Evolutionary conservation across 1,140 invertebrate species (phyloP).

Genomic region (Cotesia vestalis): DNA sequence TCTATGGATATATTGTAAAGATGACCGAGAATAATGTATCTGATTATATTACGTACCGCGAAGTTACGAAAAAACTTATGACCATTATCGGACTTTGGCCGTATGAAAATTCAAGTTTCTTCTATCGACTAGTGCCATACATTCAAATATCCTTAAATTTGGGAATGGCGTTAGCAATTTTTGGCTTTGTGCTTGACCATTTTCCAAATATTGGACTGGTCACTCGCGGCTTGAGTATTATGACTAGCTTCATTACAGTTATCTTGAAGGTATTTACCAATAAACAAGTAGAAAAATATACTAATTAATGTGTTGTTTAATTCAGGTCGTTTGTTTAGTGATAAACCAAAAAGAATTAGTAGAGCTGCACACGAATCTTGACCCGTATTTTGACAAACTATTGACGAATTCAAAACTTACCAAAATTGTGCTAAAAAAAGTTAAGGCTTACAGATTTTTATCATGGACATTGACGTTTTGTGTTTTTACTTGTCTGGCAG

Average conservation of each 20-base stretch:
- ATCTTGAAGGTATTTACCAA: not conserved
- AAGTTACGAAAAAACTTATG: constrained; percentile 4
- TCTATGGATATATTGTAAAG: not conserved
- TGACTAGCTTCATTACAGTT: not conserved
- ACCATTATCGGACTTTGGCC: constrained; percentile 4
- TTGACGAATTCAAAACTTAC: not conserved
- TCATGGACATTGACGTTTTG: not conserved
- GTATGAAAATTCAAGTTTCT: not conserved
- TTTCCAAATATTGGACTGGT: not conserved
- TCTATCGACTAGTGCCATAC: not conserved
- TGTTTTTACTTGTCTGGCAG: constrained; percentile 10
- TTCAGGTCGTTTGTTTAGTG: not conserved
- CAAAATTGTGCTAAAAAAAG: not conserved
- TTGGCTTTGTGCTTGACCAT: constrained; percentile 12
- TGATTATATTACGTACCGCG: constrained; percentile 3
- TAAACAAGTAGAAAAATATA: not conserved
- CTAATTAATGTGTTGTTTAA: not conserved
- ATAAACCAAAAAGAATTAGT: not conserved
- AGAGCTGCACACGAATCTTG: not conserved
- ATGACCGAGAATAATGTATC: not conserved
- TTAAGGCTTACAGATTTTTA: not conserved
- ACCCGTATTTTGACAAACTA: not conserved
- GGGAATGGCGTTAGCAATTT: not conserved
- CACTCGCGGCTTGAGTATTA: not conserved
- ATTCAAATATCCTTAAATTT: not conserved